Conservation (phyloP, 2,888 invertebrate species). For the Mamestra brassicae region DNA sequence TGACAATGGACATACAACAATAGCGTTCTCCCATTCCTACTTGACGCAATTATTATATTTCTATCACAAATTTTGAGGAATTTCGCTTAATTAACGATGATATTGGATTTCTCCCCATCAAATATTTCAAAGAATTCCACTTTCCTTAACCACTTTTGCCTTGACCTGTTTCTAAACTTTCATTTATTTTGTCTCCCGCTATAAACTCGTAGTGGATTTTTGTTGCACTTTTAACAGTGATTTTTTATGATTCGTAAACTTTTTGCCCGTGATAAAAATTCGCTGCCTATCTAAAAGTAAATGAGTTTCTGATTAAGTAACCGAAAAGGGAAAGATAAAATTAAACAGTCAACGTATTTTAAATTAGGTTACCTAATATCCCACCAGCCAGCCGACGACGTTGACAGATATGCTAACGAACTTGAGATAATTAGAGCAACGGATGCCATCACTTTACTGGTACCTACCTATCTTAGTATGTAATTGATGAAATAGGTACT, state of each 20-base stretch:
- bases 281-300: not conserved
- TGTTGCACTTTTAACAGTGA: not conserved
- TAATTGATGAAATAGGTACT: constrained; percentile 8
- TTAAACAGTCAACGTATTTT: constrained; percentile 19
- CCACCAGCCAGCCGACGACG: constrained; percentile 2
- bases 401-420: constrained; percentile 13
- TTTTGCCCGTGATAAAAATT: not conserved
- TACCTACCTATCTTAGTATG: not conserved
- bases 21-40: no score
- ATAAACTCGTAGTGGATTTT: not conserved
- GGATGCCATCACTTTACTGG: not conserved
- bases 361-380: constrained; percentile 16
- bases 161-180: not conserved
- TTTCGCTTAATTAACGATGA: not conserved
- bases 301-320: constrained; percentile 27
- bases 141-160: not conserved
- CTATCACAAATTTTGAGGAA: not conserved
- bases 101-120: not conserved
- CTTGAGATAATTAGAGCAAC: constrained; percentile 19
- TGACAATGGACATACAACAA: no score
- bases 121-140: not conserved
- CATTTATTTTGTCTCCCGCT: not conserved
- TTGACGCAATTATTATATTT: no score
- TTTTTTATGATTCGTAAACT: not conserved
- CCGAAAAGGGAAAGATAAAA: constrained; percentile 22